Evolutionary conservation across 2,888 invertebrate species (phyloP).

Genomic region (Synanthedon vespiformis): DNA sequence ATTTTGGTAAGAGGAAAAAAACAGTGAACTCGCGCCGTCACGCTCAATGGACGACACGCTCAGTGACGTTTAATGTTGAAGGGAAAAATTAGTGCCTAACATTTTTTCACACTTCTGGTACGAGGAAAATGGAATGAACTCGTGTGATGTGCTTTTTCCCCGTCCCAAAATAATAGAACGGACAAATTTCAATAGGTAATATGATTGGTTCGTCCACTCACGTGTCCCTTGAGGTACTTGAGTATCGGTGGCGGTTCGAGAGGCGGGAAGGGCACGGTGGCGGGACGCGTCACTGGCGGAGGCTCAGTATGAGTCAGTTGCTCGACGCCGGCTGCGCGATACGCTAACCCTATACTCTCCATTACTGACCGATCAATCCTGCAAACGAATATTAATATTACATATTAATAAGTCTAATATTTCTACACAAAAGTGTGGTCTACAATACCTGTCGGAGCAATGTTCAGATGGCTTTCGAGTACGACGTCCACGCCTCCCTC

Average conservation of each 20-base stretch:
- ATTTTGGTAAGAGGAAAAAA: no score
- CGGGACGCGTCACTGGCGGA: slow-evolving; percentile 22
- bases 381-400: no score
- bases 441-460: slow-evolving; percentile 68
- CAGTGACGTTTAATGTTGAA: no score
- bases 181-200: background rate
- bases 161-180: no score
- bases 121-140: no score
- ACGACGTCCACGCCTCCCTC: slow-evolving; percentile 55
- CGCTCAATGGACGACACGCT: no score
- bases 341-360: slow-evolving; percentile 54
- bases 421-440: background rate
- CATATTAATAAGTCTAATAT: no score
- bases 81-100: no score
- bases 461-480: slow-evolving; percentile 84
- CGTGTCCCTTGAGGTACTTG: slow-evolving; percentile 57
- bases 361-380: slow-evolving; percentile 58
- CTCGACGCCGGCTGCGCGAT: slow-evolving; percentile 50
- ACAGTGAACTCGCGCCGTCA: no score
- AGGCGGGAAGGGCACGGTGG: slow-evolving; percentile 47
- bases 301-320: slow-evolving; percentile 19
- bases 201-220: slow-evolving; percentile 9
- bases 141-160: no score
- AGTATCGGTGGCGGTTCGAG: slow-evolving; percentile 48
- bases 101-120: no score